Conservation (phyloP, 2,113 vertebrate species). For the Tichodroma muraria region DNA sequence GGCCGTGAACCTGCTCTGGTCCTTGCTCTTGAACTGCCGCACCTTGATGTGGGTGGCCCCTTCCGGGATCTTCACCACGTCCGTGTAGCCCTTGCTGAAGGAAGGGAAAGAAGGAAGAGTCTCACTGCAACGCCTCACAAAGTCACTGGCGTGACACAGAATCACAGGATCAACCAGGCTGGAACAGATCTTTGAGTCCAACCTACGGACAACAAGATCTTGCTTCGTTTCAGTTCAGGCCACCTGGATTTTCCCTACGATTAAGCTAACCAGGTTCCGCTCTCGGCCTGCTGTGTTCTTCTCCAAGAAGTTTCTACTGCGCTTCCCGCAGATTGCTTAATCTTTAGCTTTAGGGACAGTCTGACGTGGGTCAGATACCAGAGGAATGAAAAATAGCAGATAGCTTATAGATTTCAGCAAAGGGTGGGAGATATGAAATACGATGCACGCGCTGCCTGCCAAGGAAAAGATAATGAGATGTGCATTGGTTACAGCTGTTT, state of each 20-base stretch:
- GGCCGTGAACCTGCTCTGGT: slow-evolving; percentile 88
- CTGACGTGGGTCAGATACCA: not conserved
- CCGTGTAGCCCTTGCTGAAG: slow-evolving; percentile 95
- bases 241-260: not conserved
- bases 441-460: not conserved
- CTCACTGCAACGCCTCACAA: not conserved
- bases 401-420: slow-evolving; percentile 35
- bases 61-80: slow-evolving; percentile 90
- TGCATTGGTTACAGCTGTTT: slow-evolving; percentile 55
- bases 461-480: slow-evolving; percentile 54
- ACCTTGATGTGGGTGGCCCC: slow-evolving; percentile 95
- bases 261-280: not conserved
- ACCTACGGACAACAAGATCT: not conserved
- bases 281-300: not conserved
- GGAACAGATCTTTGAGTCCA: not conserved
- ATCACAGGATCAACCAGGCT: not conserved
- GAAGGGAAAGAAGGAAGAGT: not conserved
- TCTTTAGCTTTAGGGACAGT: not conserved
- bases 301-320: not conserved
- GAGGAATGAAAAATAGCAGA: slow-evolving; percentile 33
- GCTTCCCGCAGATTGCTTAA: not conserved
- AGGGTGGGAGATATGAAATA: slow-evolving; percentile 50
- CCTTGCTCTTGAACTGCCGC: slow-evolving; percentile 91
- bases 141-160: not conserved
- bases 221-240: not conserved